These are phyloP conservation scores for Microctonus aethiopoides DNA, from an alignment of 2,888 invertebrate species.

Conservation along the genomic window DNA sequence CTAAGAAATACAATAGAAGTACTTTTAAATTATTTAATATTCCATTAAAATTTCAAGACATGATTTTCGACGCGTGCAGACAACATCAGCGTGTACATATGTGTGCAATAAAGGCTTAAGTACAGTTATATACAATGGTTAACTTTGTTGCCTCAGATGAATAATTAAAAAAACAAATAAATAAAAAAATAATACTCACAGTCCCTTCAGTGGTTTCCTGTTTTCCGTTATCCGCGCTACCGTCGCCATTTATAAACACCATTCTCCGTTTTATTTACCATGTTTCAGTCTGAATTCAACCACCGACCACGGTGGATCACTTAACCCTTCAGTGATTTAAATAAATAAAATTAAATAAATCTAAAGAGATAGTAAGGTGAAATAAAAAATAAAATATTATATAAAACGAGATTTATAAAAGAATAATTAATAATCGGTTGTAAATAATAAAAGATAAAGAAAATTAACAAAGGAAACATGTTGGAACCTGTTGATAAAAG, in stretches of 20 bases:
- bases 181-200: constrained; percentile 3
- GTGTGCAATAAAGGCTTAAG: too few species aligned
- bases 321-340: background rate
- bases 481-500: constrained; percentile 7
- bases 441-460: background rate
- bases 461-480: too few species aligned
- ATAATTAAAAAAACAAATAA: too few species aligned
- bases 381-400: too few species aligned
- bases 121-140: background rate
- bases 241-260: constrained; percentile 4
- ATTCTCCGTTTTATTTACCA: constrained; percentile 6
- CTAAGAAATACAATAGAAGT: too few species aligned
- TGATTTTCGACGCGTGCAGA: constrained; percentile 3
- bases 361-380: too few species aligned
- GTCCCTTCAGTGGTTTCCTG: constrained; percentile 38
- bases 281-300: constrained; percentile 39
- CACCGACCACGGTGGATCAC: constrained; percentile 31
- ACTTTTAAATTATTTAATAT: background rate
- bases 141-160: background rate
- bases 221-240: constrained; percentile 1
- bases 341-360: background rate
- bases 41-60: background rate
- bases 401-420: background rate
- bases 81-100: background rate
- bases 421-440: background rate